Base-by-base conservation (phyloP, 1,140 invertebrate genomes). In the Drosophila nannoptera region DNA sequence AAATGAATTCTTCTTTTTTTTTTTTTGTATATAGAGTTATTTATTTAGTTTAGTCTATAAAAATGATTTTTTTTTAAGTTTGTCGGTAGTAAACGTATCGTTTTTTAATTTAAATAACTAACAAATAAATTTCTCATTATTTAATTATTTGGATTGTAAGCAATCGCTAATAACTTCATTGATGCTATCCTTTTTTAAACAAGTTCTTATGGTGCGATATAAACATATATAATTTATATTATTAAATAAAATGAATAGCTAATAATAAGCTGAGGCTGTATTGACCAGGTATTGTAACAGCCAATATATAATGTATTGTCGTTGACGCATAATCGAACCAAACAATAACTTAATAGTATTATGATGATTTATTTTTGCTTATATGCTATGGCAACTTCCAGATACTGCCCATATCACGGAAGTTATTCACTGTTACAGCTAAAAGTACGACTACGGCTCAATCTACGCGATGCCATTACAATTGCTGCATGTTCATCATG, bases 391-490 rank as follows among this genome's bases (percentile, higher is more conserved):
- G 46, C 36, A 48, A 42, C 35, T 22, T 14, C 36, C 43, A 22
- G 40, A 40, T 42, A 38, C 52, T 48, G 59, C 56, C 40, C 65
- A 42, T 78, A 84, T 78, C 73, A 76, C 75, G 76, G 60, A 62
- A 52, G 65, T 56, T 68, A 64, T 76, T 75, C 75, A 72, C 77
- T 88, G 60, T 74, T 87, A 59, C 69, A 82, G 56, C 87, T 88
- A 32, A 88, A 84, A 12, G 87, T 88, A 7, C 83, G 82, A 52
- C 83, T 87, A 32, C 82, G 82, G 56, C 82, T 88, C n/a, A 87
- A 63, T 6, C 87, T 72, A 7, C 72, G 69, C 8, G 83, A 69
- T 5, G 77, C 82, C 31, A 74, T 87, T 0, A 67, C 82, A 33
- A 87, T 59, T 0, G 63, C 81, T 22, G 74, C 77, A 42, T 80